Conservation (phyloP, 2,797 vertebrate species). For the Sandelia bainsii region DNA sequence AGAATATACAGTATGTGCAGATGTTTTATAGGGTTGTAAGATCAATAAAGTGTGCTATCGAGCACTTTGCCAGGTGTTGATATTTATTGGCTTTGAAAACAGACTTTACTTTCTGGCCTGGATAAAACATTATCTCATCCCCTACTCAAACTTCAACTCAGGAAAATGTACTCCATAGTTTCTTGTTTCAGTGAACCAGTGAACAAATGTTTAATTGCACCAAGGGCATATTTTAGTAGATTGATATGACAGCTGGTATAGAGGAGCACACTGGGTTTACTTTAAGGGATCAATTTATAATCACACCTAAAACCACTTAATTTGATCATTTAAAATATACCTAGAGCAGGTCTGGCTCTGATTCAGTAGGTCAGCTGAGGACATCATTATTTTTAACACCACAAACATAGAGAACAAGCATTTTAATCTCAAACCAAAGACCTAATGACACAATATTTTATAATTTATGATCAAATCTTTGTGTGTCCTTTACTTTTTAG, state of each 20-base stretch:
- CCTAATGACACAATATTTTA: too few relatives aligned
- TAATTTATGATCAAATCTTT: too few relatives aligned
- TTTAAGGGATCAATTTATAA: slow-evolving; percentile 12
- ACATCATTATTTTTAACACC: neutral
- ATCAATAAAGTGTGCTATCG: slow-evolving; percentile 39
- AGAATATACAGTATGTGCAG: slow-evolving; percentile 9
- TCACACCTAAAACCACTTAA: neutral
- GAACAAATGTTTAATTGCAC: slow-evolving; percentile 3
- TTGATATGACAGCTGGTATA: slow-evolving; percentile 14
- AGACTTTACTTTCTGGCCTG: slow-evolving; percentile 27
- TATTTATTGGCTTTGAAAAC: slow-evolving; percentile 29
- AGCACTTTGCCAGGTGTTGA: slow-evolving; percentile 50
- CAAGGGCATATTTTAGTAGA: slow-evolving; percentile 15
- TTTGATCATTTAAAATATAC: slow-evolving; percentile 18
- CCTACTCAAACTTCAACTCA: slow-evolving; percentile 34
- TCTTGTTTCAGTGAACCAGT: neutral
- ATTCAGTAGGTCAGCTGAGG: neutral
- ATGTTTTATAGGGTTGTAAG: slow-evolving; percentile 39
- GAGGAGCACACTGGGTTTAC: neutral
- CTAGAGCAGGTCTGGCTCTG: slow-evolving; percentile 15
- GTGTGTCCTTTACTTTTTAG: too few relatives aligned
- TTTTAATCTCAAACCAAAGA: too few relatives aligned
- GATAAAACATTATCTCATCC: slow-evolving; percentile 27
- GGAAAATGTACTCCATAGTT: slow-evolving; percentile 4
- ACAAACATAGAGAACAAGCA: neutral